Evolutionary conservation across 2,797 vertebrate genomes (phyloP).

Genomic region (Cephalopachus bancanus): DNA sequence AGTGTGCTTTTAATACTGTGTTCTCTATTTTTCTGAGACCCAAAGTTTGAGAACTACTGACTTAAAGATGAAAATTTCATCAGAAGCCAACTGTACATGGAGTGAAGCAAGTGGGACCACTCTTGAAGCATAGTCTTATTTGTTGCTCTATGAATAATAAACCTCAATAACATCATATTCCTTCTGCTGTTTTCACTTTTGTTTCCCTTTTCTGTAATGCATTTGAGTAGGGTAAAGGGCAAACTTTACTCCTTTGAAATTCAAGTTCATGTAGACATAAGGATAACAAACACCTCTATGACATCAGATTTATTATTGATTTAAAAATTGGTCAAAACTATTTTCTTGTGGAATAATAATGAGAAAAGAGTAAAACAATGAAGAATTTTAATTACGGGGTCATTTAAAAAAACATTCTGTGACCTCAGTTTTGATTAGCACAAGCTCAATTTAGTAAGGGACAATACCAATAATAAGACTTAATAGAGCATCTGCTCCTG

Average conservation of each 20-base stretch:
- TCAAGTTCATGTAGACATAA: background rate
- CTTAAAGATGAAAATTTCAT: background rate
- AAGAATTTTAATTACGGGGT: background rate
- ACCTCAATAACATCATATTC: background rate
- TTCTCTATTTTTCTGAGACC: background rate
- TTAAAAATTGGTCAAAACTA: background rate
- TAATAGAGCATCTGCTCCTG: background rate
- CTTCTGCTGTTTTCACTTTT: background rate
- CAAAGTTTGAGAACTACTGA: background rate
- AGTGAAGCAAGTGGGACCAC: background rate
- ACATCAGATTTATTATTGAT: background rate
- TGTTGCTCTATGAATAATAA: background rate
- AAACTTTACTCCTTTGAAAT: background rate
- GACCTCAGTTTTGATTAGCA: background rate
- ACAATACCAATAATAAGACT: background rate
- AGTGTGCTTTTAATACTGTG: background rate
- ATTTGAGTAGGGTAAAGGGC: background rate
- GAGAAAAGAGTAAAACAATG: background rate
- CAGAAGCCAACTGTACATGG: background rate
- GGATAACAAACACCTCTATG: background rate
- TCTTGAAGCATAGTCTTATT: background rate
- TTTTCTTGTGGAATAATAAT: constrained; percentile 3
- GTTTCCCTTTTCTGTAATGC: background rate
- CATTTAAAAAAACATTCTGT: background rate
- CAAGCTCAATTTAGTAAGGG: background rate